Percentiles rank a stretch among this genome's conserved stretches.
Conservation (phyloP, 2,888 invertebrate species). For the Acronicta leporina region DNA sequence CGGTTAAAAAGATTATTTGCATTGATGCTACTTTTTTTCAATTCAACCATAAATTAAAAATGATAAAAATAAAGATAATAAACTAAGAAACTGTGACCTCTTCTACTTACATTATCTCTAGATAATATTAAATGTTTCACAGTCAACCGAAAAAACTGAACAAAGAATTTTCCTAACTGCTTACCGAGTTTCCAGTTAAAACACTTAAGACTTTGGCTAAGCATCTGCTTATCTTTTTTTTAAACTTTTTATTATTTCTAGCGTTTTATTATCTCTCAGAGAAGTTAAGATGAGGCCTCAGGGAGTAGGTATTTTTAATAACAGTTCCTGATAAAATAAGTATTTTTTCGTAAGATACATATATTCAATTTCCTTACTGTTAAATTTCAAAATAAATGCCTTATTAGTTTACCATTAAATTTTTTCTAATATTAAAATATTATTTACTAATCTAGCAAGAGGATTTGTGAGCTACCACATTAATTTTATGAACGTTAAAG, state of each 20-base stretch:
- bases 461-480: too few species aligned
- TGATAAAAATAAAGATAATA: background rate
- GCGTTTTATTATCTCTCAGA: slow-evolving; percentile 12
- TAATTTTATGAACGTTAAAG: too few species aligned
- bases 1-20: too few species aligned
- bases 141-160: slow-evolving; percentile 7
- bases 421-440: too few species aligned
- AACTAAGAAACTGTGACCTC: slow-evolving; percentile 5
- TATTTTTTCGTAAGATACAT: background rate
- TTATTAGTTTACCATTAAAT: too few species aligned
- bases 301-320: slow-evolving; percentile 2
- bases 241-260: slow-evolving; percentile 17
- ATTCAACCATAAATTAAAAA: background rate
- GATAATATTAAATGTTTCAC: slow-evolving; percentile 7
- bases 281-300: slow-evolving; percentile 6
- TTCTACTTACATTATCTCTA: background rate
- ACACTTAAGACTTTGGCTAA: slow-evolving; percentile 9
- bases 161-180: slow-evolving; percentile 20
- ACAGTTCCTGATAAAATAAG: slow-evolving; percentile 2
- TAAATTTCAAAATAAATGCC: too few species aligned
- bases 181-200: slow-evolving; percentile 25
- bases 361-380: too few species aligned
- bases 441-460: too few species aligned
- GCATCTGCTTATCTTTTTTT: slow-evolving; percentile 31
- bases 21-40: slow-evolving; percentile 1